A percentile compares a stretch with the other conserved stretches of the same genome.
Conservation (phyloP, 37 sponge, comb jelly and placozoan genomes). For the Beroe forskalii region DNA sequence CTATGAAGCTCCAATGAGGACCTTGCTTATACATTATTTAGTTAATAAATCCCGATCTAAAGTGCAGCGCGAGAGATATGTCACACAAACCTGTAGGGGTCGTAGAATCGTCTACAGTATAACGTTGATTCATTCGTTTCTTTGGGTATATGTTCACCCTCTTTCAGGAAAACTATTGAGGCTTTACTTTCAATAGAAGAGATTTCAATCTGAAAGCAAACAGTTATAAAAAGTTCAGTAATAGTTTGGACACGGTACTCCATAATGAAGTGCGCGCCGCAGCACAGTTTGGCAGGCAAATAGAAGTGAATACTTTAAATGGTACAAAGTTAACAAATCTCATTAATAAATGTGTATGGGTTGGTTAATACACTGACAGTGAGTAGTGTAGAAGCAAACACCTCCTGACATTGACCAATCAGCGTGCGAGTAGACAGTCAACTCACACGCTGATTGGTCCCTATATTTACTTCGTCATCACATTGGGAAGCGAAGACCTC, state of each 20-base stretch:
- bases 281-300: no score
- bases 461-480: slow-evolving; percentile 5
- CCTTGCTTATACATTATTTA: no score
- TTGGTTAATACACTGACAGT: background rate
- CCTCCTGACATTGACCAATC: no score
- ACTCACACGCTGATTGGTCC: no score
- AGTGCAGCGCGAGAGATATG: no score
- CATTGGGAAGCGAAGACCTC: slow-evolving; percentile 59
- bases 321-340: background rate
- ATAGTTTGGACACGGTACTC: no score
- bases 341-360: background rate
- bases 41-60: no score
- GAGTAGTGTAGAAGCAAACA: background rate
- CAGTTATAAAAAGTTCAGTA: no score
- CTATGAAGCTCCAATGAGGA: no score
- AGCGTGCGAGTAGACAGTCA: no score
- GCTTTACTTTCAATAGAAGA: slow-evolving; percentile 43
- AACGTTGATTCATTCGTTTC: background rate
- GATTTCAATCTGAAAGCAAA: slow-evolving; percentile 15
- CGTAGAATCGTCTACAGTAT: slow-evolving; percentile 51
- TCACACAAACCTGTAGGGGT: slow-evolving; percentile 57
- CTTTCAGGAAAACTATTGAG: background rate
- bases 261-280: no score
- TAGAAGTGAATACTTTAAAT: background rate
- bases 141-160: slow-evolving; percentile 14